Conservation (phyloP, 2,113 vertebrate genomes). For the Psittacara wagleri region DNA sequence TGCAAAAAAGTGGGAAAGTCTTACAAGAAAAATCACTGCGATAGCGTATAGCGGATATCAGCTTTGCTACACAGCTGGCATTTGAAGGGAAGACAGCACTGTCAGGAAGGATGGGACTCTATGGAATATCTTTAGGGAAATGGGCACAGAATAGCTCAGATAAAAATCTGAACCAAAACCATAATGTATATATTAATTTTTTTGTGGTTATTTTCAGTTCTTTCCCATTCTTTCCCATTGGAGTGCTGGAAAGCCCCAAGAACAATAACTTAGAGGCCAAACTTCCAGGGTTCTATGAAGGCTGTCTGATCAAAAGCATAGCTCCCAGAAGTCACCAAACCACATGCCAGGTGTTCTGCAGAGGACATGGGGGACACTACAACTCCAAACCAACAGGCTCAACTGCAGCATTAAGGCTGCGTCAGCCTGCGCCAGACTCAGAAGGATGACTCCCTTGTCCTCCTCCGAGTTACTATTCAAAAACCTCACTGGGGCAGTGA, state of each 20-base stretch:
- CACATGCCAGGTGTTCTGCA: background rate
- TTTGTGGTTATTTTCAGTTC: background rate
- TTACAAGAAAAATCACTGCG: background rate
- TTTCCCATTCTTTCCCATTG: background rate
- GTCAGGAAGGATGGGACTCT: background rate
- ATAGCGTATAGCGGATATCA: background rate
- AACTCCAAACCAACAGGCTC: background rate
- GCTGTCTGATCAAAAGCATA: accelerated
- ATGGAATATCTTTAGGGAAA: background rate
- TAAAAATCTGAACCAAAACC: background rate
- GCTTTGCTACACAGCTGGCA: background rate
- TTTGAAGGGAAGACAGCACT: background rate
- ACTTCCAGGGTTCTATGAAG: background rate
- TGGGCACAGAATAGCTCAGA: background rate
- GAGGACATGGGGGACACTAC: accelerated
- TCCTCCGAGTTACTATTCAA: background rate
- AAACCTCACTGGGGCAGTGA: background rate
- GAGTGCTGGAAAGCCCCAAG: background rate
- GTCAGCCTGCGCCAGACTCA: background rate
- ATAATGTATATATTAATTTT: too few relatives aligned
- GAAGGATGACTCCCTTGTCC: background rate
- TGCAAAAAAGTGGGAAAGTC: background rate
- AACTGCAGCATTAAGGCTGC: background rate
- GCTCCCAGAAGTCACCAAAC: background rate
- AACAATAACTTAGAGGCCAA: background rate